These are phyloP conservation scores for Pocillopora meandrina DNA, from an alignment of 92 coral and sea anemone genomes.

Conservation along the genomic window DNA sequence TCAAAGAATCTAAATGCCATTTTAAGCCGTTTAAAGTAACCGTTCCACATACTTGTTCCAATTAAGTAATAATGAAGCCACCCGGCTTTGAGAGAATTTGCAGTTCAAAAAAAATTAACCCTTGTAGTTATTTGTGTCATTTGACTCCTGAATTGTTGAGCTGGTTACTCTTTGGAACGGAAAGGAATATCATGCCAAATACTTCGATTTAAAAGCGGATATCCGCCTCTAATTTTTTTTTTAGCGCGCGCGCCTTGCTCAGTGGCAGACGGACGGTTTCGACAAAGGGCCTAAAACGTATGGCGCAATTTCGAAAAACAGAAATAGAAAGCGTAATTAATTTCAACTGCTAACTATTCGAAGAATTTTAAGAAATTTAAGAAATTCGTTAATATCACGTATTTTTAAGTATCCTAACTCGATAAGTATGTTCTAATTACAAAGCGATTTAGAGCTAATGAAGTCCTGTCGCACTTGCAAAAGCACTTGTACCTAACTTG, in stretches of 20 bases:
- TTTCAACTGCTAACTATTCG: neutral
- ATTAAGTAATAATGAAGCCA: too few species aligned
- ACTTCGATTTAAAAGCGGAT: neutral
- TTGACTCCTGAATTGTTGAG: neutral
- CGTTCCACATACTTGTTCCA: too few species aligned
- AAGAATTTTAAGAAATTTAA: slow-evolving; percentile 15
- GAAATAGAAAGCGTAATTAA: neutral
- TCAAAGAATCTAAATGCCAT: too few species aligned
- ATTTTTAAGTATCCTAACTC: neutral
- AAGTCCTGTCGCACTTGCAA: neutral
- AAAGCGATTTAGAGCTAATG: slow-evolving; percentile 1
- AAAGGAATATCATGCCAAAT: neutral
- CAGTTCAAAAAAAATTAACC: too few species aligned
- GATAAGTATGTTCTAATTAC: slow-evolving; percentile 27
- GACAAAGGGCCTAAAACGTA: neutral
- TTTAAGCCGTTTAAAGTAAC: too few species aligned
- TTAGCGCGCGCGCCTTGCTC: too few species aligned
- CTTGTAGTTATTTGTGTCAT: too few species aligned
- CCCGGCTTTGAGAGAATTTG: too few species aligned
- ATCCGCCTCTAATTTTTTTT: neutral
- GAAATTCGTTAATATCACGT: slow-evolving; percentile 13
- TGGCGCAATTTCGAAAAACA: neutral
- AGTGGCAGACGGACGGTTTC: neutral
- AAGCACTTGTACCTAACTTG: neutral
- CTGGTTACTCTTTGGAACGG: neutral